A percentile compares a stretch with the other conserved stretches of the same genome.
Evolutionary conservation across 2,888 invertebrate genomes (phyloP).

Genomic region (Scaptomyza flava): DNA sequence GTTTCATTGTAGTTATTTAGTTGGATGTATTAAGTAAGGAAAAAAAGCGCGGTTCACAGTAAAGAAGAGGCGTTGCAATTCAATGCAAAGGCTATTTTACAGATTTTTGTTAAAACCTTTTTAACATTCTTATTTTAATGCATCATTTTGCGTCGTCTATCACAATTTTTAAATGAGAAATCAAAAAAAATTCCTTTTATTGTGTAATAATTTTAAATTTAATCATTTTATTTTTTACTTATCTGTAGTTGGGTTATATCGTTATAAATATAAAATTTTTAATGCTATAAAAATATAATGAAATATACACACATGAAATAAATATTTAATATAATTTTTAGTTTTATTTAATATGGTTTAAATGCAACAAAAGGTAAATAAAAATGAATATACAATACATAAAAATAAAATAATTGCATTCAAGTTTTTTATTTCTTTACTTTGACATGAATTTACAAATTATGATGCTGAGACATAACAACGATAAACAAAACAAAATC

Average conservation of each 20-base stretch:
- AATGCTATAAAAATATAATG: conserved; percentile 66
- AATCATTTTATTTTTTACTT: conserved; percentile 64
- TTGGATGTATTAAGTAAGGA: conserved; percentile 42
- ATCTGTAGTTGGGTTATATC: conserved; percentile 76
- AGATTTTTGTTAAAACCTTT: conserved; percentile 78
- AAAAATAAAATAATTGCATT: conserved; percentile 29
- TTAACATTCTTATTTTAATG: conserved; percentile 43
- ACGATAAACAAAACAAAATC: conserved; percentile 46
- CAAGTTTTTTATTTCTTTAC: conserved; percentile 23
- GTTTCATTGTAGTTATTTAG: conserved; percentile 48
- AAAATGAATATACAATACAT: conserved; percentile 70
- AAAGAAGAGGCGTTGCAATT: conserved; percentile 55
- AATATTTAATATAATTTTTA: conserved; percentile 62
- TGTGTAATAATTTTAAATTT: conserved; percentile 63
- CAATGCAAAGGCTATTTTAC: conserved; percentile 80
- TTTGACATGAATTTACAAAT: conserved; percentile 39
- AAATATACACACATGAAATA: conserved; percentile 11
- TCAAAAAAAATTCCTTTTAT: conserved; percentile 45
- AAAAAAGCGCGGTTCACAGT: conserved; percentile 46
- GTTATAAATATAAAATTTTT: conserved; percentile 68
- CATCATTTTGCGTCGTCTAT: conserved; percentile 34
- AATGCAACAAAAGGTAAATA: conserved; percentile 65
- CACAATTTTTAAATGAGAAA: conserved; percentile 16
- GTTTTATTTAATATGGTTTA: conserved; percentile 75
- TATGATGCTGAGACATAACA: conserved; percentile 40